Evolutionary conservation across 2,797 vertebrate species (phyloP).

Genomic region (Borostomias antarcticus): DNA sequence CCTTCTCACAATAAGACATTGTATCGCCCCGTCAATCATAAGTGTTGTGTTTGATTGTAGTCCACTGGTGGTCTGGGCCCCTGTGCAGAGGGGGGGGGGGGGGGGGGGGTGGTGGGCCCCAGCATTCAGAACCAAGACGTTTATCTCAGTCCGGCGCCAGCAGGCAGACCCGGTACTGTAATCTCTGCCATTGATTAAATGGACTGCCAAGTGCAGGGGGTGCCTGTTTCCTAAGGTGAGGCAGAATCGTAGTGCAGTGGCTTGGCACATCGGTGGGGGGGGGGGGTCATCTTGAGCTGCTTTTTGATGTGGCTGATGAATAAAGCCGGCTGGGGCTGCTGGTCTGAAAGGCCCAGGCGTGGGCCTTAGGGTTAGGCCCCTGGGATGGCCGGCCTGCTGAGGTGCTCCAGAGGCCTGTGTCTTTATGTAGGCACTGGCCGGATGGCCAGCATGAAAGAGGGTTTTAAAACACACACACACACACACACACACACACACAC

Average conservation of each 20-base stretch:
- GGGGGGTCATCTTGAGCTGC: conserved; percentile 54
- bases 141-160: conserved; percentile 63
- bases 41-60: conserved; percentile 46
- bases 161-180: conserved; percentile 64
- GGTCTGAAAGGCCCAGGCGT: conserved; percentile 53
- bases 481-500: too few species aligned
- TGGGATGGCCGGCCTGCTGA: conserved; percentile 62
- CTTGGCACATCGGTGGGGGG: conserved; percentile 50
- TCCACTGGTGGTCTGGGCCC: conserved; percentile 58
- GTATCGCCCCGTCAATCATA: conserved; percentile 68
- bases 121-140: conserved; percentile 51
- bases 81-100: conserved; percentile 37
- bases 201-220: conserved; percentile 51
- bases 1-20: conserved; percentile 39
- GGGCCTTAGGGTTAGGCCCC: conserved; percentile 45
- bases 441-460: conserved; percentile 56
- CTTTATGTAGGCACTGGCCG: conserved; percentile 53
- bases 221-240: conserved; percentile 50
- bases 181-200: conserved; percentile 72
- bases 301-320: conserved; percentile 66
- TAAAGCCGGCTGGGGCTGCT: conserved; percentile 34
- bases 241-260: conserved; percentile 55
- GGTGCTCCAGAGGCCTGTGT: conserved; percentile 54
- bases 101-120: conserved; percentile 36
- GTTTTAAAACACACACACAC: conserved; percentile 38